Evolutionary conservation across 1,140 invertebrate species (phyloP), one percentile per base, ranked within the genome.

Genomic region (Heliconius himera): DNA sequence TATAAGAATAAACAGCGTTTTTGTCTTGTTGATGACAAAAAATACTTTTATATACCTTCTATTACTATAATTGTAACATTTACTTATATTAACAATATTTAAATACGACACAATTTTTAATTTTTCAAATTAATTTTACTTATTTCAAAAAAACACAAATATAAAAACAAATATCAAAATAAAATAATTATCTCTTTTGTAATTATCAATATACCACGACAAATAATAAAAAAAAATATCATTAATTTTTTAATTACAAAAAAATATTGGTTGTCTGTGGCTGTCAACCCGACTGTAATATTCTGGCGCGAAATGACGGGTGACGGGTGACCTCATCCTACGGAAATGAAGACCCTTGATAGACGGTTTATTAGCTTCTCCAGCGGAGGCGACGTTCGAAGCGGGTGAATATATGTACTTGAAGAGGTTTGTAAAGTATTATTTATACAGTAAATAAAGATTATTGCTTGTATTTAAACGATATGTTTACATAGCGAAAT

Each of bases 331-430:
- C 78, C 78, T 75, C 78, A 74, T 76, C 38, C 78, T 76, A 49
- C 73, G 78, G 78, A 80, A 80, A 80, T 75, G 78, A 76, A 72
- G 29, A 54, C 73, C 33, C 73, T 75, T 80, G 78, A 80, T 76
- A 74, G 78, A 80, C 78, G 74, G 74, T 76, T 72, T 80, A 80
- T 80, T 80, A 80, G 66, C 56, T n/a, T n/a, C n/a, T n/a, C n/a
- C n/a, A n/a, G n/a, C n/a, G n/a, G n/a, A n/a, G n/a, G n/a, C n/a
- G n/a, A n/a, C n/a, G n/a, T n/a, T n/a, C n/a, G n/a, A n/a, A n/a
- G 26, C 26, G 26, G 1, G 26, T 26, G 26, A 26, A 26, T 26
- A 26, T 26, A n/a, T n/a, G n/a, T n/a, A 26, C 26, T 26, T 26
- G 26, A 26, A 26, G 26, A 26, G 26, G 26, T 1, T 26, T 26